Conservation (phyloP, 2,888 invertebrate species). For the Tetranychus truncatus region DNA sequence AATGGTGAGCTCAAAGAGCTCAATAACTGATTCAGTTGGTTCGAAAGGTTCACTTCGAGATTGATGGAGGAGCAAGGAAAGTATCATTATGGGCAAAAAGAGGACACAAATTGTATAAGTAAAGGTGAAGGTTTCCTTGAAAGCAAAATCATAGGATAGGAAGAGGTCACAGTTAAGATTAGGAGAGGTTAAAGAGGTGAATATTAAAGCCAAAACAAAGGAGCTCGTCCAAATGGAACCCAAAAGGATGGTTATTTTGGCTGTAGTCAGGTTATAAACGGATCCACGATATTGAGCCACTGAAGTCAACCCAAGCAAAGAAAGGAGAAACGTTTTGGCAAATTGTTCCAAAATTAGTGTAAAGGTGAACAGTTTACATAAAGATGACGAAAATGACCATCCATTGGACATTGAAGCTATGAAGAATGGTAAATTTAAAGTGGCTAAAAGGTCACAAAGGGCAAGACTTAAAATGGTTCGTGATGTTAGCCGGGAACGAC, state of each 20-base stretch:
- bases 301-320: background rate
- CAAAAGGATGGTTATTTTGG: constrained; percentile 4
- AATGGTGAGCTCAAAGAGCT: background rate
- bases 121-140: constrained; percentile 9
- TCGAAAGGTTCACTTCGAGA: constrained; percentile 1
- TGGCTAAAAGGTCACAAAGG: background rate
- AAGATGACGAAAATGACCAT: background rate
- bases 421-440: background rate
- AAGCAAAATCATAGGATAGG: background rate
- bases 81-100: background rate
- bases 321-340: background rate
- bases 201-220: background rate
- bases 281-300: background rate
- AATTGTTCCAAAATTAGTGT: background rate
- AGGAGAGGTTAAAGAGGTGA: background rate
- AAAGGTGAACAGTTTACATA: constrained; percentile 2
- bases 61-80: background rate
- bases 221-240: background rate
- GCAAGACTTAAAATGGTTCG: background rate
- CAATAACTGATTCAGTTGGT: constrained; percentile 1
- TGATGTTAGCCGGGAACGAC: background rate
- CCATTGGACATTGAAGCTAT: constrained; percentile 4
- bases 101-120: constrained; percentile 3
- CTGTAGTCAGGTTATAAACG: background rate
- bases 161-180: background rate